Evolutionary conservation across 1,140 invertebrate genomes (phyloP).

Genomic region (Drosophila watanabei): DNA sequence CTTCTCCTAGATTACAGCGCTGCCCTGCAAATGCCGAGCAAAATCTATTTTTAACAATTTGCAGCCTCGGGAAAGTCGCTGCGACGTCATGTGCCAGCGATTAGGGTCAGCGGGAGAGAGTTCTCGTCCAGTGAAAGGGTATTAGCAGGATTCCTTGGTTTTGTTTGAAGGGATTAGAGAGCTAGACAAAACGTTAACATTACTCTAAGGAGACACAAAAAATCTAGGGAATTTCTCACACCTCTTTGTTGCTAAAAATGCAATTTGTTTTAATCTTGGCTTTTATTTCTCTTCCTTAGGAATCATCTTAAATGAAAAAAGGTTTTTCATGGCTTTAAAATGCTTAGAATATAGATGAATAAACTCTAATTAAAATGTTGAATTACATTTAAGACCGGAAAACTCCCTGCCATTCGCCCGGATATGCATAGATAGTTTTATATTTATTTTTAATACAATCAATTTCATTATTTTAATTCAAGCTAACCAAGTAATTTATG

Average conservation of each 20-base stretch:
- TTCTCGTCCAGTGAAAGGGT: slow-evolving; percentile 21
- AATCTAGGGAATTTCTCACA: neutral
- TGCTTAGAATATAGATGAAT: neutral
- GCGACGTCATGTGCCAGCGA: slow-evolving; percentile 49
- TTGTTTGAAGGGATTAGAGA: slow-evolving; percentile 8
- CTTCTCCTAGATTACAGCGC: slow-evolving; percentile 1
- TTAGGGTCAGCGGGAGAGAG: slow-evolving; percentile 51
- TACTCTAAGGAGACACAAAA: neutral
- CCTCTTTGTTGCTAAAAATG: slow-evolving; percentile 4
- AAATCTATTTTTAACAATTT: slow-evolving; percentile 79
- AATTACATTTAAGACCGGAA: neutral
- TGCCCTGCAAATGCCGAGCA: slow-evolving; percentile 32
- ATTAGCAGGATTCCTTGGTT: slow-evolving; percentile 7
- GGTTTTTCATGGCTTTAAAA: neutral
- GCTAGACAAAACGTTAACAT: slow-evolving; percentile 13
- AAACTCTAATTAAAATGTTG: neutral
- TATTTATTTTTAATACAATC: neutral
- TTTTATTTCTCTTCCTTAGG: no score
- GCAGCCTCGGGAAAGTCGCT: slow-evolving; percentile 50
- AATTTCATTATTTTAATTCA: slow-evolving; percentile 5
- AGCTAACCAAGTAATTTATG: slow-evolving; percentile 4
- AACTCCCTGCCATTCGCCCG: neutral
- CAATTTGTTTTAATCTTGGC: slow-evolving; percentile 11
- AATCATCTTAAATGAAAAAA: no score
- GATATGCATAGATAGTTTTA: slow-evolving; percentile 2